Evolutionary conservation across 1,140 invertebrate species (phyloP), one percentile per base, ranked within the genome.

Genomic region (Drosophila ananassae): DNA sequence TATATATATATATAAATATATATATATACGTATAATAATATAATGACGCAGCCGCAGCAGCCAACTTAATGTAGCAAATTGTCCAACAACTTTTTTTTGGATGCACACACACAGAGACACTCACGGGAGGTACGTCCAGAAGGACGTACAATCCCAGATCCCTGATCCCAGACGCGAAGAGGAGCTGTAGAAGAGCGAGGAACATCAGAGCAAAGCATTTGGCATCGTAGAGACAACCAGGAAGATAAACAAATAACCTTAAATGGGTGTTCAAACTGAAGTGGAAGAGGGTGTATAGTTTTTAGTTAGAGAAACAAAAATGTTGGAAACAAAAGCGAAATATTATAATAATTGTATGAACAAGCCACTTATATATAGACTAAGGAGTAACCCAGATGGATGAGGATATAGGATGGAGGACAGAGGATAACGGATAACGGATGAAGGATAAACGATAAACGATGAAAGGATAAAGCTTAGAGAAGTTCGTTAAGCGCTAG

Each of bases 211-310:
- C 22, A 57, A 63, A 67, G 64, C 61, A 68, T 66, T 68, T 67
- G 63, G 64, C 48, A 67, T 69, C 62, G 63, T 69, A 54, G 30
- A 39, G 25, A 28, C 25, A 28, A 7, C 25, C 25, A 28, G 25
- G 25, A 28, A 5, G 25, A 10, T 10, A 10, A 67, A 48, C 24
- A 17, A 30, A 56, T n/a, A 39, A 41, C 8, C 39, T n/a, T 22
- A 34, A 9, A 41, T 48, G 30, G 59, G 39, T 73, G 73, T 80
- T 74, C 47, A 52, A 80, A 62, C 59, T 72, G 58, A 66, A 78
- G 79, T 71, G 79, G 79, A 77, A 44, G 74, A 73, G 62, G 74
- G 83, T 87, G 83, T 87, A 89, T 87, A 87, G 79, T 81, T 82
- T 76, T 87, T 89, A 87, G 82, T 82, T 87, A 87, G 82, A 87